phyloP scores from a whole-genome alignment of 2,797 vertebrate species.

The Pangasius krempfi region DNA sequence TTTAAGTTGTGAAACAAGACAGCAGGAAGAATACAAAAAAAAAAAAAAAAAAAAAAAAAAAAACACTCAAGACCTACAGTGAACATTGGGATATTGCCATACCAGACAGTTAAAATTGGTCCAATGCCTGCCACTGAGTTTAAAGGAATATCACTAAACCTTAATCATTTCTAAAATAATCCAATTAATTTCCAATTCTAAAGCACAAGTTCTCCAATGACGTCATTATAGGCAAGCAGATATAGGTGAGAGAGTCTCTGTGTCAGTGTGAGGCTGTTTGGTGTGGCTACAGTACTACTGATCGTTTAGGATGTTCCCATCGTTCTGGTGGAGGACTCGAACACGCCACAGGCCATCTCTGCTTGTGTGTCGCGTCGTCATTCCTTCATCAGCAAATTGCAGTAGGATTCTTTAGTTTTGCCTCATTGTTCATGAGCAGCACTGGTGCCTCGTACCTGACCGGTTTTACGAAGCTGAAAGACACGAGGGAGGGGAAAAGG shows the following conservation, averaged over 20 bases:
- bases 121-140: slow-evolving; percentile 55
- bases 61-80: neutral
- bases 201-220: slow-evolving; percentile 28
- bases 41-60: neutral
- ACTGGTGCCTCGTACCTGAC: slow-evolving; percentile 82
- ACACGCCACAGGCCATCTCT: slow-evolving; percentile 37
- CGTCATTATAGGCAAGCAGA: slow-evolving; percentile 23
- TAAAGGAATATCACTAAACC: slow-evolving; percentile 61
- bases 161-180: slow-evolving; percentile 69
- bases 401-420: slow-evolving; percentile 63
- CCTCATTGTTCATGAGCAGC: slow-evolving; percentile 80
- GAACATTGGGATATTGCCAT: slow-evolving; percentile 8
- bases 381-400: slow-evolving; percentile 65
- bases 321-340: slow-evolving; percentile 70
- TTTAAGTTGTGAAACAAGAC: slow-evolving; percentile 58
- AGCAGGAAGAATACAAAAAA: neutral
- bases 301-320: slow-evolving; percentile 66
- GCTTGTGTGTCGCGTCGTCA: slow-evolving; percentile 8
- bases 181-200: neutral
- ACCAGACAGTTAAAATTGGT: slow-evolving; percentile 57
- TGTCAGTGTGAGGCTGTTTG: slow-evolving; percentile 32
- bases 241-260: slow-evolving; percentile 14
- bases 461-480: slow-evolving; percentile 76
- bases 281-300: slow-evolving; percentile 74
- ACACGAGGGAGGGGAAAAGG: neutral